These are phyloP conservation scores for Drosophila kepulauana DNA, from an alignment of 1,140 invertebrate species.

Conservation along the genomic window DNA sequence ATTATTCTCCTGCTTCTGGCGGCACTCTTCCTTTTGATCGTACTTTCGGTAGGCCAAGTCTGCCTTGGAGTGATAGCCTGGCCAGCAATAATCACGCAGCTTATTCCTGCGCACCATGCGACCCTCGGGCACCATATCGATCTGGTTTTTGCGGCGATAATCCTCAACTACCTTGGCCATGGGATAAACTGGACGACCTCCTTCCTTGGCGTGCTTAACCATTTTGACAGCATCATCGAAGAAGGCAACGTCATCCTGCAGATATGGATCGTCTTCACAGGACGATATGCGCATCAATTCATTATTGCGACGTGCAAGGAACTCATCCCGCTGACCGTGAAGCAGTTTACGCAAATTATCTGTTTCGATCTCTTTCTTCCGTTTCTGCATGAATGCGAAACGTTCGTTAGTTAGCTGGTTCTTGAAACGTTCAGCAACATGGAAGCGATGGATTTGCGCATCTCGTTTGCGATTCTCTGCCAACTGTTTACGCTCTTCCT, in stretches of 20 bases:
- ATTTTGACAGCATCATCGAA: constrained; percentile 46
- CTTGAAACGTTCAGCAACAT: constrained; percentile 53
- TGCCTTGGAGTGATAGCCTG: constrained; percentile 56
- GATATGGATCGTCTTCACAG: constrained; percentile 50
- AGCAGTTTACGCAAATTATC: constrained; percentile 32
- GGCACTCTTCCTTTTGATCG: constrained; percentile 52
- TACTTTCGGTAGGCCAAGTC: constrained; percentile 58
- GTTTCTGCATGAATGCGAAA: constrained; percentile 26
- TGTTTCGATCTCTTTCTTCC: constrained; percentile 1
- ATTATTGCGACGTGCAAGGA: constrained; percentile 26
- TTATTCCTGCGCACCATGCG: constrained; percentile 42
- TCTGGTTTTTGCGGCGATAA: constrained; percentile 45
- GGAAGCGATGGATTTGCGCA: constrained; percentile 49
- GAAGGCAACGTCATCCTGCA: constrained; percentile 58
- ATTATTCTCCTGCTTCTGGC: constrained; percentile 25
- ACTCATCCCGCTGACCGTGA: constrained; percentile 50
- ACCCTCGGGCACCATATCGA: constrained; percentile 49
- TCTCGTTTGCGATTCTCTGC: constrained; percentile 9
- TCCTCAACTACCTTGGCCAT: constrained; percentile 50
- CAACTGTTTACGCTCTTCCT: not conserved
- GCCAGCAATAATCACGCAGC: constrained; percentile 62
- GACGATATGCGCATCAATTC: constrained; percentile 42
- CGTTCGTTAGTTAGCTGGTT: constrained; percentile 49
- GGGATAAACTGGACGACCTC: constrained; percentile 55
- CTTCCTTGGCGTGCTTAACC: constrained; percentile 41